Evolutionary conservation across 1,140 invertebrate species (phyloP).

Genomic region (Drosophila nannoptera): DNA sequence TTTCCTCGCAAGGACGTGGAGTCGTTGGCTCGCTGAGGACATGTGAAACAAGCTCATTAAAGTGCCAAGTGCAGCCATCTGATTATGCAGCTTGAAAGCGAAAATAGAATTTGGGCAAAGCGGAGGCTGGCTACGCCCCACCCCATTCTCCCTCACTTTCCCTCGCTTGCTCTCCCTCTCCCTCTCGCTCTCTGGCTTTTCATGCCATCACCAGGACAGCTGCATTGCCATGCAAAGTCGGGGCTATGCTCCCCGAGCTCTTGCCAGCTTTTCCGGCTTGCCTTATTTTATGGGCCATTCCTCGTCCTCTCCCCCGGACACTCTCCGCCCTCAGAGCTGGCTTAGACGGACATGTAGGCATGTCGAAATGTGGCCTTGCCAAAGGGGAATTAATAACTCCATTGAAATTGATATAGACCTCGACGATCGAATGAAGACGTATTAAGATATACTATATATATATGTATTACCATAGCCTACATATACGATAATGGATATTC

Average conservation of each 20-base stretch:
- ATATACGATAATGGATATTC: no score
- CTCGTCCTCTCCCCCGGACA: not conserved
- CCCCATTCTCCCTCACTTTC: no score
- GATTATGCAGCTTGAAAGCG: conserved; percentile 60
- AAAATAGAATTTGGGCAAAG: conserved; percentile 32
- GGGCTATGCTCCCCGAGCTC: not conserved
- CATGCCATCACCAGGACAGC: conserved; percentile 20
- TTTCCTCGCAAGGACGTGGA: conserved; percentile 8
- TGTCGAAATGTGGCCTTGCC: no score
- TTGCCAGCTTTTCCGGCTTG: not conserved
- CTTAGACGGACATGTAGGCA: no score
- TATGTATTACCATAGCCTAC: no score
- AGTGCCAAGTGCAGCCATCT: conserved; percentile 61
- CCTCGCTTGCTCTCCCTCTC: no score
- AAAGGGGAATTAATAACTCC: no score
- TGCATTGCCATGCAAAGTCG: not conserved
- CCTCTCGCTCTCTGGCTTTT: not conserved
- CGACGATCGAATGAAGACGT: no score
- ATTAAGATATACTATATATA: no score
- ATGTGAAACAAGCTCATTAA: conserved; percentile 71
- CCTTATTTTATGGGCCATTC: not conserved
- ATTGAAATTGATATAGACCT: no score
- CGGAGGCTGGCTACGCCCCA: conserved; percentile 26
- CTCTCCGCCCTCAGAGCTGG: no score
- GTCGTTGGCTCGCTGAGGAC: conserved; percentile 15